Evolutionary conservation across 2,797 vertebrate genomes (phyloP).

Genomic region (Ptychobarbus kaznakovi): DNA sequence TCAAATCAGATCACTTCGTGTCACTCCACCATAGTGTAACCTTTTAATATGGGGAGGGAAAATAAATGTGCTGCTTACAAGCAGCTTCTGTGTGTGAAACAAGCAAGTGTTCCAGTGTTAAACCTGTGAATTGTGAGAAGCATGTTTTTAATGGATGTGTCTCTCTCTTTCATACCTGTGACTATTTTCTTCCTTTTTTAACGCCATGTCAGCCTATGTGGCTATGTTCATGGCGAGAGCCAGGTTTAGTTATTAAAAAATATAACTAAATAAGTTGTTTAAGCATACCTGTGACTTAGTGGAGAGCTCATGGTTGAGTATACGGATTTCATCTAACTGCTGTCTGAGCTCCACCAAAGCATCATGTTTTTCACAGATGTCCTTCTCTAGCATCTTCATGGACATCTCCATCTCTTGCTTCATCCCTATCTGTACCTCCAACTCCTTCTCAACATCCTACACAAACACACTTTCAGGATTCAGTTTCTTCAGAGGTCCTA

Average conservation of each 20-base stretch:
- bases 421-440: slow-evolving; percentile 97
- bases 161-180: slow-evolving; percentile 74
- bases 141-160: neutral
- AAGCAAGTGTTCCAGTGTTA: neutral
- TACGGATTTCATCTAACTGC: slow-evolving; percentile 92
- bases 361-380: slow-evolving; percentile 97
- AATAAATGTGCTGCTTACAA: neutral
- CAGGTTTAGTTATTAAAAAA: neutral
- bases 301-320: slow-evolving; percentile 93
- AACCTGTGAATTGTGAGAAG: neutral
- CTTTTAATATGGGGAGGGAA: neutral
- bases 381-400: slow-evolving; percentile 99
- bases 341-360: slow-evolving; percentile 92
- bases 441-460: slow-evolving; percentile 96
- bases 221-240: neutral
- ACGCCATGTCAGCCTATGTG: neutral
- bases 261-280: neutral
- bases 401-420: slow-evolving; percentile 98
- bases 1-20: neutral
- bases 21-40: neutral
- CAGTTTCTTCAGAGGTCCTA: neutral
- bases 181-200: slow-evolving; percentile 70
- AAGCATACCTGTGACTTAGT: slow-evolving; percentile 87
- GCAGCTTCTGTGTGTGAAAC: neutral
- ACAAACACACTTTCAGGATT: neutral